Evolutionary conservation across 2,888 invertebrate species (phyloP).

Genomic region (Ormyrus nitidulus): DNA sequence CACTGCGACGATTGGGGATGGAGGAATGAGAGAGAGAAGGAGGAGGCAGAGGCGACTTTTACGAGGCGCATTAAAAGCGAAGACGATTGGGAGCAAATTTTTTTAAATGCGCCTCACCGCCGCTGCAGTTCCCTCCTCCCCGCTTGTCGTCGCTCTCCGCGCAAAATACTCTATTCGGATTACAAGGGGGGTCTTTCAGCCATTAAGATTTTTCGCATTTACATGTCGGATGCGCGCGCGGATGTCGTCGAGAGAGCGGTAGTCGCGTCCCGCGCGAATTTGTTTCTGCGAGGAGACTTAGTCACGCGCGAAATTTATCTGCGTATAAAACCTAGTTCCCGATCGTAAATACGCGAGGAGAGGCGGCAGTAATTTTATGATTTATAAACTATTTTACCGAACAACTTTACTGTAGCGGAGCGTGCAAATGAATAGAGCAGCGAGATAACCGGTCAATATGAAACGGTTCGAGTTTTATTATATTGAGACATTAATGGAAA

Average conservation of each 20-base stretch:
- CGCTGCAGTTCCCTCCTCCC: background rate
- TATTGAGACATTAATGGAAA: too few relatives aligned
- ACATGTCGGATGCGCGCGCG: too few relatives aligned
- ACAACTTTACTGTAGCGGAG: too few relatives aligned
- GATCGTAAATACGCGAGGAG: background rate
- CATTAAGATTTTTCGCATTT: constrained; percentile 25
- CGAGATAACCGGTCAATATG: too few relatives aligned
- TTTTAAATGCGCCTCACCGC: constrained; percentile 22
- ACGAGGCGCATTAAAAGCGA: constrained; percentile 53
- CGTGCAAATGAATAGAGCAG: too few relatives aligned
- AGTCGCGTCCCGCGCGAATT: background rate
- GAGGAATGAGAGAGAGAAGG: background rate
- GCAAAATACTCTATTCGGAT: background rate
- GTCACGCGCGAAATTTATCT: background rate
- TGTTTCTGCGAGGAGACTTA: background rate
- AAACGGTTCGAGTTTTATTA: too few relatives aligned
- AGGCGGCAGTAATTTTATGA: too few relatives aligned
- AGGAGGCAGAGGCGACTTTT: constrained; percentile 38
- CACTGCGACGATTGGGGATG: constrained; percentile 17
- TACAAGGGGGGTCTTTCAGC: constrained; percentile 35
- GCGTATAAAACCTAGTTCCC: constrained; percentile 4
- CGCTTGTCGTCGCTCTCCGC: background rate
- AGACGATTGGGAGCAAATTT: constrained; percentile 55
- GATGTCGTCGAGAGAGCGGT: too few relatives aligned
- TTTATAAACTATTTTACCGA: too few relatives aligned